Conservation (phyloP, 2,113 vertebrate genomes). For the Dromas ardeola region DNA sequence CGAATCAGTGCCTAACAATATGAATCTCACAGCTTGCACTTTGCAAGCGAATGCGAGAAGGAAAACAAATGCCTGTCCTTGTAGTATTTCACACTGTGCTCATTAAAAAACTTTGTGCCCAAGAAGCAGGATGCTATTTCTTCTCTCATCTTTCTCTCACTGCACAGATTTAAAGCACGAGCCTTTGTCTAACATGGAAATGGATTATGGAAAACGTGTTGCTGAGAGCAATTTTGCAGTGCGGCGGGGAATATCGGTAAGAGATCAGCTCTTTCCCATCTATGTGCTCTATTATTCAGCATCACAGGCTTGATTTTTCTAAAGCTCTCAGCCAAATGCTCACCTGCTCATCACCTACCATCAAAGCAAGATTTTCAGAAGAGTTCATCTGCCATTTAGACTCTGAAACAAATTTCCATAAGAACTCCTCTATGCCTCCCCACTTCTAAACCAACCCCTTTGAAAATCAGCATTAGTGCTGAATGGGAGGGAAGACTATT, state of each 20-base stretch:
- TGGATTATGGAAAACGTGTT: neutral
- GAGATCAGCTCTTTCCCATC: neutral
- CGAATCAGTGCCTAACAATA: neutral
- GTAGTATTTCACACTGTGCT: neutral
- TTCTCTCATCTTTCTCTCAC: neutral
- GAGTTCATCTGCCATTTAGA: neutral
- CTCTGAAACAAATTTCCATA: neutral
- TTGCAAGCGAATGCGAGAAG: neutral
- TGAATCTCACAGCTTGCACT: neutral
- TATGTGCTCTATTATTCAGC: neutral
- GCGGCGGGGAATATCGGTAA: neutral
- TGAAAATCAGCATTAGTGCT: neutral
- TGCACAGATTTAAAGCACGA: neutral
- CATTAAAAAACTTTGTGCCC: neutral
- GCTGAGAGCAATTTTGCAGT: neutral
- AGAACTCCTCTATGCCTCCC: neutral
- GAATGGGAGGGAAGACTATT: neutral
- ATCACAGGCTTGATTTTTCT: slow-evolving; percentile 16
- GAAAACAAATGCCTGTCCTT: neutral
- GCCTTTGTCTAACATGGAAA: slow-evolving; percentile 1
- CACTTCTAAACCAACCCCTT: neutral
- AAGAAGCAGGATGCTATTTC: neutral
- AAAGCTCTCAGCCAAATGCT: neutral
- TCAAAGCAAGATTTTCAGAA: neutral
- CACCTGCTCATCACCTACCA: neutral